Percentiles rank a stretch among this genome's conserved stretches.
Evolutionary conservation across 2,888 invertebrate genomes (phyloP).

Genomic region (Harpalus rufipes): DNA sequence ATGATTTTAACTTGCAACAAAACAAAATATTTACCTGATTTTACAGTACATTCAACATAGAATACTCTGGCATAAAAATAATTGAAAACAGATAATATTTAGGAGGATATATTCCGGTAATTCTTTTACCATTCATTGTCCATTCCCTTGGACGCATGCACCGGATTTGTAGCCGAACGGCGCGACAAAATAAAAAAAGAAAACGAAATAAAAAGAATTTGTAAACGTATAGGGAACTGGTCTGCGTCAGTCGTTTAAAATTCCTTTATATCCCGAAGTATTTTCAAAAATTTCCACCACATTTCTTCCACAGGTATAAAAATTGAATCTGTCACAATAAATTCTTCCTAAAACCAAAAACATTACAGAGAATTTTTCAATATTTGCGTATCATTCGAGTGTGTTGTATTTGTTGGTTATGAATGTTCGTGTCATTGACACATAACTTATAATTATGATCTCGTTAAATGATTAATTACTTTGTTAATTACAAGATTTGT

Average conservation of each 20-base stretch:
- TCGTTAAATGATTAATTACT: conserved; percentile 55
- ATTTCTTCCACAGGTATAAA: conserved; percentile 23
- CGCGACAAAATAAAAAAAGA: conserved; percentile 56
- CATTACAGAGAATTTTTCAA: not conserved
- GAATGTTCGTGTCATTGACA: conserved; percentile 34
- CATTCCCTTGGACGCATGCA: conserved; percentile 15
- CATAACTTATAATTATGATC: conserved; percentile 37
- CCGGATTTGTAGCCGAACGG: conserved; percentile 54
- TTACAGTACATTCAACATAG: too few species aligned
- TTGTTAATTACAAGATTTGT: conserved; percentile 54
- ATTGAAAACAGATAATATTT: too few species aligned
- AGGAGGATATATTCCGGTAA: too few species aligned
- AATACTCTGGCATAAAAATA: too few species aligned
- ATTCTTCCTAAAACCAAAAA: not conserved
- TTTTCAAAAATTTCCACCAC: conserved; percentile 49
- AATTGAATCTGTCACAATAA: conserved; percentile 4
- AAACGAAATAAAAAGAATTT: conserved; percentile 49
- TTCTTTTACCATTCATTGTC: too few species aligned
- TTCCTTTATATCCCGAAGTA: conserved; percentile 46
- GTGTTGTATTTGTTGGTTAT: not conserved
- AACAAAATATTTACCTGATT: too few species aligned
- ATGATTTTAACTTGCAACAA: too few species aligned
- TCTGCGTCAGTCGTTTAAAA: conserved; percentile 42
- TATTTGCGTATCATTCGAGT: not conserved
- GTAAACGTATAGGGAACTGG: conserved; percentile 33